Base-by-base conservation (phyloP, 2,888 invertebrate species). In the Campopleginae sp. region DNA sequence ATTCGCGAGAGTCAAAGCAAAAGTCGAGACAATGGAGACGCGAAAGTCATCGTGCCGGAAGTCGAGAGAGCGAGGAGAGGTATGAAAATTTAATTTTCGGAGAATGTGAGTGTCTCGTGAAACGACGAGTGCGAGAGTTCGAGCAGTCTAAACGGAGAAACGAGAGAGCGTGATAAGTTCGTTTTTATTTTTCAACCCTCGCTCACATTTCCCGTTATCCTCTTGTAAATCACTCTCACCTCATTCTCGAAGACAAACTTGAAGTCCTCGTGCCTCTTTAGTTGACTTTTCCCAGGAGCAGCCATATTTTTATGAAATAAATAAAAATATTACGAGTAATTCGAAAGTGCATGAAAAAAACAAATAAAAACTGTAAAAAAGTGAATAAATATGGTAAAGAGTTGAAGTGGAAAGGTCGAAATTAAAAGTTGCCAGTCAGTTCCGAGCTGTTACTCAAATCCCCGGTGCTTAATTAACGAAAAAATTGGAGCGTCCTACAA, bases 11-110 rank as follows among this genome's bases (percentile, higher is more conserved):
- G 46, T 19, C 44, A 33, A 66, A 38, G 71, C 33, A 31, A 42
- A 63, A 79, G 44, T 79, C 80, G 42, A 58, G 48, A 31, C 72
- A 19, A 74, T 42, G 63, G 48, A 27, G 48, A 79, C 68, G 33
- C 83, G 1, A 42, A 70, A 58, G 48, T 76, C 61, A 61, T 79
- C 76, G 75, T 33, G 58, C 74, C 58, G 75, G 44, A 80, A 82
- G 71, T 58, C 33, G 82, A 82, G 82, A 65, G 71, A 12, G 14
- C 14, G 58, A 1, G 58, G 5, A 1, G 27, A 75, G 27, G 72
- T 48, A 65, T 19, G 65, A 66, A 82, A 80, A 85, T 85, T 85
- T 76, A 82, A 82, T 85, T 85, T 85, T 76, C 79, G 48, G 65
- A 19, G 42, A 76, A 82, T 82, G 80, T 58, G 66, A 48, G 51